These are phyloP conservation scores for Microplitis deprimator DNA, from an alignment of 2,888 invertebrate genomes.

Conservation along the genomic window DNA sequence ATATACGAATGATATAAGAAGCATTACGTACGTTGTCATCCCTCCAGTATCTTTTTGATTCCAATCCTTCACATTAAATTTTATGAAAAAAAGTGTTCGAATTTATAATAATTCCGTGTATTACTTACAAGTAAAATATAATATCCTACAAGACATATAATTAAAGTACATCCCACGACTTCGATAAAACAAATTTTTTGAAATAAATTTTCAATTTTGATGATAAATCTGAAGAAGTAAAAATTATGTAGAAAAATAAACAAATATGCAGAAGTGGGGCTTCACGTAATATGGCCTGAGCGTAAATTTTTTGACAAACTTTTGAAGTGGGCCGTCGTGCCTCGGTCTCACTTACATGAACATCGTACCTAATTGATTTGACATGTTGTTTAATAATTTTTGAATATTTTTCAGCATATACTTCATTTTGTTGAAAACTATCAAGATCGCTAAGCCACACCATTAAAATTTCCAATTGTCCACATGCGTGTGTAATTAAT, in stretches of 20 bases:
- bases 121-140: constrained; percentile 44
- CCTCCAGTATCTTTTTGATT: constrained; percentile 6
- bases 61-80: constrained; percentile 30
- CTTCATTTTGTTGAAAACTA: background rate
- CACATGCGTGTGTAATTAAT: constrained; percentile 55
- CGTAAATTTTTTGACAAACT: no score
- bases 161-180: constrained; percentile 47
- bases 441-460: constrained; percentile 47
- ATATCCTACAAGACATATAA: constrained; percentile 52
- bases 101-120: background rate
- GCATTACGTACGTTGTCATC: constrained; percentile 35
- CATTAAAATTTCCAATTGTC: constrained; percentile 54
- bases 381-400: constrained; percentile 27
- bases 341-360: no score
- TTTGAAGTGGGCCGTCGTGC: no score
- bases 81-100: background rate
- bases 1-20: constrained; percentile 44
- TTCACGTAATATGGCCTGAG: no score
- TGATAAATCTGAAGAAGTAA: constrained; percentile 35
- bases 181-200: constrained; percentile 43
- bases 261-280: background rate
- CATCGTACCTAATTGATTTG: no score
- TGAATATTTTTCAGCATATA: constrained; percentile 10
- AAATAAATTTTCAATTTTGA: constrained; percentile 38
- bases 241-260: background rate